These are phyloP conservation scores for Macropus fuliginosus DNA, from an alignment of 2,797 vertebrate genomes.

Conservation along the genomic window DNA sequence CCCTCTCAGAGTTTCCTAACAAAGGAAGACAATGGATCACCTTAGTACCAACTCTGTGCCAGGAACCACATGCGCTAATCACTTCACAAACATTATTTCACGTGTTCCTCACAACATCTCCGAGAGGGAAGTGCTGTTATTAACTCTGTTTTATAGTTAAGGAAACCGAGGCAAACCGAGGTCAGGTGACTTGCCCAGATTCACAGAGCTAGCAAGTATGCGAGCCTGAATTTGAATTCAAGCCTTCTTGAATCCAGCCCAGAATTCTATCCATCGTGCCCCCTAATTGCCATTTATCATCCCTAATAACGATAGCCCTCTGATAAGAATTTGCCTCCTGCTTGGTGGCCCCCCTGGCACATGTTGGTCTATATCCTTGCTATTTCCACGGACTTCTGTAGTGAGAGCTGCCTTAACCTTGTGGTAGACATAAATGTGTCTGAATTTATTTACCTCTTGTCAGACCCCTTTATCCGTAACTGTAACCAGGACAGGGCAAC, in stretches of 20 bases:
- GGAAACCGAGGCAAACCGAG: neutral
- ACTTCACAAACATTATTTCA: neutral
- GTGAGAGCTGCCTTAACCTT: neutral
- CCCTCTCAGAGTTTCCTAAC: neutral
- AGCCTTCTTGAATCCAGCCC: neutral
- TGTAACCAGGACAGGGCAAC: neutral
- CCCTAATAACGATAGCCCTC: too few species aligned
- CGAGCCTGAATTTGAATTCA: neutral
- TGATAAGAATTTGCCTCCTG: neutral
- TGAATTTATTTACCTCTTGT: neutral
- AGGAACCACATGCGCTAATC: neutral
- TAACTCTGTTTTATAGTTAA: neutral
- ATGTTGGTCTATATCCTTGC: neutral
- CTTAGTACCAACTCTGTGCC: neutral
- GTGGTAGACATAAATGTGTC: neutral
- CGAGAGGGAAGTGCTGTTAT: neutral
- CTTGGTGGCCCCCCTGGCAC: neutral
- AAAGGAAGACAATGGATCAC: too few species aligned
- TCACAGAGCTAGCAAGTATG: neutral
- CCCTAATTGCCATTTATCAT: too few species aligned
- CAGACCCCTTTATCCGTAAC: neutral
- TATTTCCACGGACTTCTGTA: neutral
- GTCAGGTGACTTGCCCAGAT: neutral
- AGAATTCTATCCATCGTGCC: too few species aligned
- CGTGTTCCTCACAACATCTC: neutral